These are phyloP conservation scores for Muntiacus reevesi DNA, from an alignment of 2,113 vertebrate genomes.

Conservation along the genomic window DNA sequence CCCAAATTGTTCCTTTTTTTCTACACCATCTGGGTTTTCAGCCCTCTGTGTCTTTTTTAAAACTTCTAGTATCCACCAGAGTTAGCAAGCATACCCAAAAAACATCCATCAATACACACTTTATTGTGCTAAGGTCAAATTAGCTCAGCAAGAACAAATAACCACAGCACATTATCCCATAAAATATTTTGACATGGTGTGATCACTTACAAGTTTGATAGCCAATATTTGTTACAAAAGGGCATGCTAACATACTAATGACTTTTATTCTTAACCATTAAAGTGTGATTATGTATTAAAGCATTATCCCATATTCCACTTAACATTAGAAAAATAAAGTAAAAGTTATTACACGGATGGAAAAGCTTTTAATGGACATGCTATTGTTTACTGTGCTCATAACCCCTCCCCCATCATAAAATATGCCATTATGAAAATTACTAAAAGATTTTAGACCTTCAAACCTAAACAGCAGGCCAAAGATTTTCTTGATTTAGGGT, in stretches of 20 bases:
- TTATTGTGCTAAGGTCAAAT: constrained; percentile 38
- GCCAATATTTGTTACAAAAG: constrained; percentile 32
- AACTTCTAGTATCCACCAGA: not conserved
- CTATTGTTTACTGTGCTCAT: constrained; percentile 19
- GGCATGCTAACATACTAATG: not conserved
- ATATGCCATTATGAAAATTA: constrained; percentile 29
- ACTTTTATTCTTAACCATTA: constrained; percentile 35
- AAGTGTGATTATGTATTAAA: constrained; percentile 33
- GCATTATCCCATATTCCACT: not conserved
- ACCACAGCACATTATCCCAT: constrained; percentile 3
- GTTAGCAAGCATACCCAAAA: not conserved
- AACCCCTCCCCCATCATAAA: not conserved
- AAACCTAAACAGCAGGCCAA: constrained; percentile 7
- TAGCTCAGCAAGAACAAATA: constrained; percentile 49
- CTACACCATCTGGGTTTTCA: not conserved
- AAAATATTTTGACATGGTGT: constrained; percentile 47
- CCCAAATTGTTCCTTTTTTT: not conserved
- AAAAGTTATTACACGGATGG: constrained; percentile 42
- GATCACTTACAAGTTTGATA: constrained; percentile 45
- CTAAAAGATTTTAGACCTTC: not conserved
- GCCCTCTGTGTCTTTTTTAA: not conserved
- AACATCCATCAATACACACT: not conserved
- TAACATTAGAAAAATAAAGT: constrained; percentile 42
- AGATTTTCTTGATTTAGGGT: constrained; percentile 6
- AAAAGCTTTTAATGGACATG: constrained; percentile 48